Evolutionary conservation across 2,797 vertebrate species (phyloP).

Genomic region (Chaetodon trifasciatus): DNA sequence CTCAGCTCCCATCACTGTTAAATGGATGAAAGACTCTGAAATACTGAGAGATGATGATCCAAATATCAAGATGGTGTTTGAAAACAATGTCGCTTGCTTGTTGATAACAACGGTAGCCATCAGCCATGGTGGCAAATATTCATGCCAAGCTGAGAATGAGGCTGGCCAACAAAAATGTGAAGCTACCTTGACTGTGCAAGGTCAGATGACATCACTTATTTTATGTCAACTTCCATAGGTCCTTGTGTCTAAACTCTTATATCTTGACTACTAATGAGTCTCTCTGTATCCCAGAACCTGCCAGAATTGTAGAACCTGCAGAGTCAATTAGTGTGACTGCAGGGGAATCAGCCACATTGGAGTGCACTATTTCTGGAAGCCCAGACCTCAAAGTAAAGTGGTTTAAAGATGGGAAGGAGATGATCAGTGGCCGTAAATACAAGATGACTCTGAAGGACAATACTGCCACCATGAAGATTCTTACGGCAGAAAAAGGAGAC

Average conservation of each 20-base stretch:
- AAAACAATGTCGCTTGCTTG: slow-evolving; percentile 90
- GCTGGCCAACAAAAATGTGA: slow-evolving; percentile 96
- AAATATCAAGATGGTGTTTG: slow-evolving; percentile 91
- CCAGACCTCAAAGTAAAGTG: slow-evolving; percentile 97
- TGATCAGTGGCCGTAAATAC: slow-evolving; percentile 94
- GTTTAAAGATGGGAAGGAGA: slow-evolving; percentile 94
- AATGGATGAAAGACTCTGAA: slow-evolving; percentile 96
- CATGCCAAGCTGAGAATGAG: slow-evolving; percentile 95
- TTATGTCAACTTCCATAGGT: not conserved
- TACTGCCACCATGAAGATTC: slow-evolving; percentile 93
- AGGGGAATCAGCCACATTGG: slow-evolving; percentile 94
- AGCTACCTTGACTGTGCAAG: slow-evolving; percentile 95
- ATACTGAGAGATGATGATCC: slow-evolving; percentile 92
- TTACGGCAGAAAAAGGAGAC: slow-evolving; percentile 91
- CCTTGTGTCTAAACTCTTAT: slow-evolving; percentile 21
- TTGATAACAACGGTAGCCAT: slow-evolving; percentile 89
- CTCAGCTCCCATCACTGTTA: slow-evolving; percentile 92
- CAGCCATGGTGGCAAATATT: slow-evolving; percentile 92
- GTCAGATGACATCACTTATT: slow-evolving; percentile 83
- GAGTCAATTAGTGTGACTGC: slow-evolving; percentile 96
- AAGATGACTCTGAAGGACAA: slow-evolving; percentile 96
- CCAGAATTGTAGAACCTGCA: slow-evolving; percentile 93
- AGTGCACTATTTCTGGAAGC: slow-evolving; percentile 94
- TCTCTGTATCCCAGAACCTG: slow-evolving; percentile 91
- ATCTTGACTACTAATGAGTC: slow-evolving; percentile 39